Base-by-base conservation (phyloP, 2,888 invertebrate species). In the Endomychus coccineus region DNA sequence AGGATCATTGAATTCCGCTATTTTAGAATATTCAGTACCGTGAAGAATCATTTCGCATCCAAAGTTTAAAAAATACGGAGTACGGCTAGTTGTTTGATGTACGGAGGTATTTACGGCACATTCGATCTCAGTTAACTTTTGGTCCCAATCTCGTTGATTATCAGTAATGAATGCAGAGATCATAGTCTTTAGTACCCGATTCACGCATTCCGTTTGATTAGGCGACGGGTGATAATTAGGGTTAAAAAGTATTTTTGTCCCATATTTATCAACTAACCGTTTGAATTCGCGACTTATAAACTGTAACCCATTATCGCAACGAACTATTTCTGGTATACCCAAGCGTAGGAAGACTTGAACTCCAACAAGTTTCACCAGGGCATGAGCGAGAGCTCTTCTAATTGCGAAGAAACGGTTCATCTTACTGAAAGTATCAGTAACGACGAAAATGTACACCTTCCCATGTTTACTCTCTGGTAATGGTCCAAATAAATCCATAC, bases 201-300 rank as follows among this genome's bases (percentile, higher is more conserved):
- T 59, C 0, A 50, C 45, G 3, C 57, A 10, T 37, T 60, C 58
- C 0, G 51, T 51, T 0, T 54, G 52, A 36, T 62, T 59, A 7
- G 46, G 48, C 24, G 58, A 54, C 0, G 54, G 49, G 7, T 48
- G 39, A 31, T 60, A 58, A 4, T 44, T 36, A 1, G 55, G 47
- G 1, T 50, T 58, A 23, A 29, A 42, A 3, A 27, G 11, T 13
- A 39, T 30, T 27, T 15, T 31, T 7, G 41, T 27, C 5, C 38
- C 34, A 31, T 48, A 48, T 6, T 42, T 33, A 6, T 31, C 13
- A 12, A 32, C 15, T 6, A 48, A 30, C 10, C 25, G 16, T 6
- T 27, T 12, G 22, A 48, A 48, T 21, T 36, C 36, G 4, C 33
- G 33, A 15, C 38, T 29, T 2, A 31, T 24, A 34, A 51, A 54